phyloP scores from a whole-genome alignment of 2,797 vertebrate species.

The Okamejei kenojei region DNA sequence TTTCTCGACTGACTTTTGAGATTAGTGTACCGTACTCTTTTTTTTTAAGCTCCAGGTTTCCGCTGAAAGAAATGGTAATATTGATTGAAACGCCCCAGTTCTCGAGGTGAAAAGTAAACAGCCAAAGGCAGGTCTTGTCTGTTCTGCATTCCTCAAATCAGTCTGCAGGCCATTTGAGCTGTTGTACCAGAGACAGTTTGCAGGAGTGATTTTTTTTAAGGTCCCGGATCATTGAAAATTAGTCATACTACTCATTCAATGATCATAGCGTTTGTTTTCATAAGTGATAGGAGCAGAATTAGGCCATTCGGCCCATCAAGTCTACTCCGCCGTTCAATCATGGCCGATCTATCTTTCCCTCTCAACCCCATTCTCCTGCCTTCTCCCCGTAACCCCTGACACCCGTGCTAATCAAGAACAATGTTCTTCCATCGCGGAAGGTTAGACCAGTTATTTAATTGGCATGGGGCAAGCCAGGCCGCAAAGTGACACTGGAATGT shows the following conservation, averaged over 20 bases:
- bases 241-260: background rate
- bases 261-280: background rate
- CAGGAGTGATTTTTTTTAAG: background rate
- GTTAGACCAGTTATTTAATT: too few relatives aligned
- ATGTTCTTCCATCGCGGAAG: too few relatives aligned
- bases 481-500: background rate
- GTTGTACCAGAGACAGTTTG: background rate
- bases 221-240: background rate
- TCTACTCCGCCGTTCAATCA: too few relatives aligned
- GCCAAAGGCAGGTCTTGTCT: background rate
- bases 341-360: too few relatives aligned
- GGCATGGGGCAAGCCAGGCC: too few relatives aligned
- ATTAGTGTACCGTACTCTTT: background rate
- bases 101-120: background rate
- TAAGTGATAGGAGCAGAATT: too few relatives aligned
- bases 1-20: background rate
- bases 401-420: too few relatives aligned
- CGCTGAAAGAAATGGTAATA: background rate
- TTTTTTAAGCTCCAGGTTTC: background rate
- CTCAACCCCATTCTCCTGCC: too few relatives aligned
- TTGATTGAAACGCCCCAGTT: background rate
- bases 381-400: too few relatives aligned
- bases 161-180: background rate
- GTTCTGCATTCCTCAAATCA: background rate
- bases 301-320: too few relatives aligned